phyloP scores from a whole-genome alignment of 2,113 vertebrate genomes.

The Halichoerus grypus region DNA sequence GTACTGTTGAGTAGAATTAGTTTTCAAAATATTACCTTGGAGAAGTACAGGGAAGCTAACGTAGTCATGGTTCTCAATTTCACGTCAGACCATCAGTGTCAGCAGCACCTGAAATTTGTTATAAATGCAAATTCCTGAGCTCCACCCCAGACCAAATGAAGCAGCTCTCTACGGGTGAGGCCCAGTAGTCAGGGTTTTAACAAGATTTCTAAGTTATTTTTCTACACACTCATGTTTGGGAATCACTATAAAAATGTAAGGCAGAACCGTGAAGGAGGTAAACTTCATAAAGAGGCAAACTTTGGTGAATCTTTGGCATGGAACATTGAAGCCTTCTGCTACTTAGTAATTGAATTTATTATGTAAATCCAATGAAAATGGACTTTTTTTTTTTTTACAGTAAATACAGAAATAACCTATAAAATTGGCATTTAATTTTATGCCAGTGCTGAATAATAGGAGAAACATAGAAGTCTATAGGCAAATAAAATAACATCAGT shows the following conservation, averaged over 20 bases:
- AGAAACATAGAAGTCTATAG: not conserved
- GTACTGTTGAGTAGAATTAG: not conserved
- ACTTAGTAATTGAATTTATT: not conserved
- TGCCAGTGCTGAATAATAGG: not conserved
- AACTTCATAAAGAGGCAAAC: not conserved
- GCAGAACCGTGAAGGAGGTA: not conserved
- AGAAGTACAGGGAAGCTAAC: not conserved
- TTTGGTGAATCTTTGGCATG: not conserved
- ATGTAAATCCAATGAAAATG: not conserved
- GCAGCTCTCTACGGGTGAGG: not conserved
- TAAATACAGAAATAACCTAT: constrained; percentile 6
- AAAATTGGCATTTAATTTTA: not conserved
- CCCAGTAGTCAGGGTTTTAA: not conserved
- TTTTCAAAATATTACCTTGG: not conserved
- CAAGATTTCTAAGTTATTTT: not conserved
- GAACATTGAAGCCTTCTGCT: not conserved
- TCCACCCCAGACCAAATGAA: not conserved
- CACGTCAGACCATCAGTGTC: not conserved
- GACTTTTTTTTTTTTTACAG: not conserved
- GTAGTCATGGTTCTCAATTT: not conserved
- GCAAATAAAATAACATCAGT: not conserved
- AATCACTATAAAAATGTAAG: not conserved
- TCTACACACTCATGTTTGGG: not conserved
- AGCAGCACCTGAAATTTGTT: not conserved
- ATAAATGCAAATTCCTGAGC: not conserved